These are phyloP conservation scores for Lasioglossum marginatum DNA, from an alignment of 2,888 invertebrate species.

Conservation along the genomic window DNA sequence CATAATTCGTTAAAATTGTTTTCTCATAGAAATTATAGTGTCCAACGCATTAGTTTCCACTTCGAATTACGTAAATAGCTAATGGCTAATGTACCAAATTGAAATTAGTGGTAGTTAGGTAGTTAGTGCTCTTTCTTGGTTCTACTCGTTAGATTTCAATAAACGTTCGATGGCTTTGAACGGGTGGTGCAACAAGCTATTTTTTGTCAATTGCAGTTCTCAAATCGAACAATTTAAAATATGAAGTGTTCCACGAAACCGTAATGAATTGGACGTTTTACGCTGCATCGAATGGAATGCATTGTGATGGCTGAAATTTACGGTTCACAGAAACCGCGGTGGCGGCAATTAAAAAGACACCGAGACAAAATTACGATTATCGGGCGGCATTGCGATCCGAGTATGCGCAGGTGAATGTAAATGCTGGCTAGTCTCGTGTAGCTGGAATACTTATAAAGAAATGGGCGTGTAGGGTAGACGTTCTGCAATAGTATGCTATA, in stretches of 20 bases:
- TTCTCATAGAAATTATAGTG: background rate
- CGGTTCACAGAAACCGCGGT: conserved; percentile 31
- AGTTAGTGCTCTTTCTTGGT: background rate
- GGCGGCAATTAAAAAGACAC: conserved; percentile 48
- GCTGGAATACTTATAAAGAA: conserved; percentile 36
- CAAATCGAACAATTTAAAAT: background rate
- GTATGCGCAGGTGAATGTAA: conserved; percentile 64
- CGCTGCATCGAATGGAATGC: background rate
- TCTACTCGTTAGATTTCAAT: background rate
- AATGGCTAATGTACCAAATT: background rate
- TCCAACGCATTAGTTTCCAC: background rate
- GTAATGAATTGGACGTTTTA: background rate
- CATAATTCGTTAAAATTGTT: background rate
- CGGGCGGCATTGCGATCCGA: conserved; percentile 25
- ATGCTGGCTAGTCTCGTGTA: conserved; percentile 34
- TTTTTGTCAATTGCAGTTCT: background rate
- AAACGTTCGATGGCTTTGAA: background rate
- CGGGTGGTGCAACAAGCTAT: background rate
- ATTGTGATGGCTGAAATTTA: background rate
- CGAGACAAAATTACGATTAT: conserved; percentile 63
- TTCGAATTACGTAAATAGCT: background rate
- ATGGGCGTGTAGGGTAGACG: conserved; percentile 50
- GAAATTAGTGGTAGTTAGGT: background rate
- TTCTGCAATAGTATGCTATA: conserved; percentile 39
- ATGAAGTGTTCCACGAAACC: background rate